Percentiles rank a stretch among this genome's conserved stretches.
These are phyloP conservation scores for Pelochelys cantorii DNA, from an alignment of 2,797 vertebrate species.

Conservation along the genomic window DNA sequence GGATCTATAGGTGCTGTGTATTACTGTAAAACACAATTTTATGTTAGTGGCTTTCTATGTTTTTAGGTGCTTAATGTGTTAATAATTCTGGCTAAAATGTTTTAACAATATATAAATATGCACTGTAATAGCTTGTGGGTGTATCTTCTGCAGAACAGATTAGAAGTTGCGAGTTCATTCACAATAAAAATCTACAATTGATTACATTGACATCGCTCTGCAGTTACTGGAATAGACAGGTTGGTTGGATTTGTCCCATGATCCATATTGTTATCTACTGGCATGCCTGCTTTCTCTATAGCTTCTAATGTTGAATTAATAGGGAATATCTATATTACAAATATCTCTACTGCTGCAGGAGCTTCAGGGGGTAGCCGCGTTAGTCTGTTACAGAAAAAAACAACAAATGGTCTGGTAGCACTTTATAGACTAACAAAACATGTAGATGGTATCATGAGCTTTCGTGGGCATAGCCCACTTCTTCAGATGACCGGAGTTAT, in stretches of 20 bases:
- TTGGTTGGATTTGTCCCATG: not conserved
- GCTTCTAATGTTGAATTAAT: not conserved
- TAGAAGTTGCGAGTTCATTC: constrained; percentile 57
- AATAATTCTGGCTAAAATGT: constrained; percentile 23
- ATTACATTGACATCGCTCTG: constrained; percentile 57
- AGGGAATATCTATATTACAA: not conserved
- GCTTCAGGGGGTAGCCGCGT: no score
- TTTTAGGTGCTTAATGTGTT: constrained; percentile 8
- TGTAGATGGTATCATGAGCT: no score
- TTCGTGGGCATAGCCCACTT: no score
- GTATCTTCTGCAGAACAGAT: not conserved
- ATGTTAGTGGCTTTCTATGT: not conserved
- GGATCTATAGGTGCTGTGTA: not conserved
- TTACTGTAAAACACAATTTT: not conserved
- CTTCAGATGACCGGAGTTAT: no score
- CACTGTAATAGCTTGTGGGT: constrained; percentile 42
- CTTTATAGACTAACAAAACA: no score
- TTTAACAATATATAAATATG: constrained; percentile 33
- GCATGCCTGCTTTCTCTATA: not conserved
- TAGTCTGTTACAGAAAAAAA: no score
- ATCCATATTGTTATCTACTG: not conserved
- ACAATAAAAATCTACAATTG: constrained; percentile 60
- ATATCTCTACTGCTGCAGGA: not conserved
- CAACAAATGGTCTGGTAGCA: no score
- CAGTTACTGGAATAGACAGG: not conserved